A percentile compares a stretch with the other conserved stretches of the same genome.
These are phyloP conservation scores for Archaeoteleia sp. DNA, from an alignment of 2,888 invertebrate genomes.

Conservation along the genomic window DNA sequence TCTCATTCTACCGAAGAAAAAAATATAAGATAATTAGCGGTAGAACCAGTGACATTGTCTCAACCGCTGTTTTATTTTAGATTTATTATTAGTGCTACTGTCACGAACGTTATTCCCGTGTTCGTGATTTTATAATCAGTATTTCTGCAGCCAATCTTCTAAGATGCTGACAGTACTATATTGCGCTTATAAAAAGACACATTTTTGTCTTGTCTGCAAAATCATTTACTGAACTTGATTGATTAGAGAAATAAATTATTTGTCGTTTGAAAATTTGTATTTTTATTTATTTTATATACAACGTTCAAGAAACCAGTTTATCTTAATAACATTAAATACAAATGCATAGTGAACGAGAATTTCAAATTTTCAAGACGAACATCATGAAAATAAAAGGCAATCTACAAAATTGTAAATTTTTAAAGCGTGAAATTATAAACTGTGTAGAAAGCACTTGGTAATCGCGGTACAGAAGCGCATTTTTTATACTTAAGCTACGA, in stretches of 20 bases:
- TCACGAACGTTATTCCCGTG: slow-evolving; percentile 25
- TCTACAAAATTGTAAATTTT: background rate
- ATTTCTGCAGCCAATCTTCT: slow-evolving; percentile 30
- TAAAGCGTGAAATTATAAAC: slow-evolving; percentile 9
- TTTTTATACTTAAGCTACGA: slow-evolving; percentile 24
- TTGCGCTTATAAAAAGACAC: background rate
- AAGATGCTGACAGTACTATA: background rate
- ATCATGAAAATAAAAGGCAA: background rate
- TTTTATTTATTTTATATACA: too few species aligned
- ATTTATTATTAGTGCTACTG: slow-evolving; percentile 34
- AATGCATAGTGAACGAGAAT: too few species aligned
- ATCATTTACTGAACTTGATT: slow-evolving; percentile 1
- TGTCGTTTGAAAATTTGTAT: too few species aligned
- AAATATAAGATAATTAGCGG: background rate
- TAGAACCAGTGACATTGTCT: slow-evolving; percentile 10
- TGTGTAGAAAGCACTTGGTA: slow-evolving; percentile 15
- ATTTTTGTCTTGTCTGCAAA: too few species aligned
- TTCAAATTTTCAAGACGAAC: too few species aligned
- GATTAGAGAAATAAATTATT: too few species aligned
- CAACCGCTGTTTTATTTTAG: slow-evolving; percentile 11
- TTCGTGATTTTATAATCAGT: slow-evolving; percentile 15
- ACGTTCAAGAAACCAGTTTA: too few species aligned
- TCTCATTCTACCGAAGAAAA: too few species aligned
- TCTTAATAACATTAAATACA: too few species aligned
- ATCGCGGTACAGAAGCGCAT: slow-evolving; percentile 2